Percentiles rank a stretch among this genome's conserved stretches.
phyloP scores from a whole-genome alignment of 2,888 invertebrate genomes.

The Drosophila trichaetosa region DNA sequence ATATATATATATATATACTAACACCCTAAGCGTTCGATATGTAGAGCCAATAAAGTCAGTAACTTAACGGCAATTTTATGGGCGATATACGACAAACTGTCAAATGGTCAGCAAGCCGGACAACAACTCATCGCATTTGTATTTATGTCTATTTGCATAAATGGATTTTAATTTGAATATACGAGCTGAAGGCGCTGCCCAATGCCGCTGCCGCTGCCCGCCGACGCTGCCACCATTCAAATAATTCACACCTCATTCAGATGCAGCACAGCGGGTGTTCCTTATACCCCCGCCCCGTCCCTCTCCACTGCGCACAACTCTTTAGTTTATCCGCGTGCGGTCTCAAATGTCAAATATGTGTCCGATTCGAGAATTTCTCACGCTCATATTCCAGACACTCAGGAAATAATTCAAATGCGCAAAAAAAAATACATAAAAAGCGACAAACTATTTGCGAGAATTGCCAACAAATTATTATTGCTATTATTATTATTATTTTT shows the following conservation, averaged over 20 bases:
- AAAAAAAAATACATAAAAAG: conserved; percentile 11
- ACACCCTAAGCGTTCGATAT: conserved; percentile 1
- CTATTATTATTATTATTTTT: conserved; percentile 11
- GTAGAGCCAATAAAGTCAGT: conserved; percentile 60
- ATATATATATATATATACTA: background rate
- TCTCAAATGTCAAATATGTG: conserved; percentile 59
- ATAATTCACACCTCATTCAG: conserved; percentile 77
- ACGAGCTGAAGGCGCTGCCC: conserved; percentile 43
- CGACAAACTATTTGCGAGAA: conserved; percentile 57
- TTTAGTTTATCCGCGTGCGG: conserved; percentile 39
- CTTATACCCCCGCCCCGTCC: background rate
- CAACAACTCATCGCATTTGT: conserved; percentile 50
- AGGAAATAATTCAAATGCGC: conserved; percentile 50
- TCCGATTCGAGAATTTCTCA: conserved; percentile 65
- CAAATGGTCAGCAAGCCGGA: conserved; percentile 56
- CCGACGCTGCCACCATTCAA: conserved; percentile 34
- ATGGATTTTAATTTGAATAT: conserved; percentile 72
- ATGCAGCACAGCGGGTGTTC: conserved; percentile 46
- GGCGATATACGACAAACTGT: conserved; percentile 67
- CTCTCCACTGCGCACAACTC: background rate
- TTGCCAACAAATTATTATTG: conserved; percentile 67
- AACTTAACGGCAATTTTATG: conserved; percentile 76
- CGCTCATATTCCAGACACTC: conserved; percentile 62
- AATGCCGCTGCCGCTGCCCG: conserved; percentile 23
- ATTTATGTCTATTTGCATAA: conserved; percentile 72